Conservation (phyloP, 2,888 invertebrate species). For the Athetis lepigone region DNA sequence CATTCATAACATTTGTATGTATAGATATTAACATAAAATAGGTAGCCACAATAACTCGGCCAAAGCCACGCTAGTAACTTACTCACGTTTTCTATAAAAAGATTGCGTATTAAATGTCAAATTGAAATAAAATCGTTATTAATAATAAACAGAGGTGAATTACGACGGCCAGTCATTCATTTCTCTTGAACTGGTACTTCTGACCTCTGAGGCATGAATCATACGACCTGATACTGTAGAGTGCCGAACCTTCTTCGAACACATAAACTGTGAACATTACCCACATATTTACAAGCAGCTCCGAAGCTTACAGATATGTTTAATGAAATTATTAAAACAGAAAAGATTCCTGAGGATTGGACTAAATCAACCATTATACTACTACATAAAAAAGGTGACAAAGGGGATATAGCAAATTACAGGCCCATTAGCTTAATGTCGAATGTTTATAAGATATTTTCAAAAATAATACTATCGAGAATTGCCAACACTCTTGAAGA, state of each 20-base stretch:
- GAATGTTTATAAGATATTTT: no score
- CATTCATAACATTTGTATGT: no score
- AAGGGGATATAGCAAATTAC: no score
- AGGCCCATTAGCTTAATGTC: no score
- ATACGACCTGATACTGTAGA: conserved; percentile 75
- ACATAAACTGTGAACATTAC: conserved; percentile 36
- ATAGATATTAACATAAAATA: no score
- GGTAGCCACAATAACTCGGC: conserved; percentile 8
- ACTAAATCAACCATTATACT: no score
- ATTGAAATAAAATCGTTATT: conserved; percentile 58
- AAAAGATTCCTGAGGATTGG: no score
- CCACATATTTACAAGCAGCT: conserved; percentile 28
- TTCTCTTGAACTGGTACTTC: conserved; percentile 80
- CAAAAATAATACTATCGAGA: no score
- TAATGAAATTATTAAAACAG: no score
- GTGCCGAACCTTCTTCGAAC: conserved; percentile 61
- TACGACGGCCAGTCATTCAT: conserved; percentile 68
- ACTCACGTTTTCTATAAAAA: conserved; percentile 50
- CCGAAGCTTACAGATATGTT: no score
- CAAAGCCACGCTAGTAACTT: conserved; percentile 38
- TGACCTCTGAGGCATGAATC: conserved; percentile 83
- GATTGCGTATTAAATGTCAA: conserved; percentile 38
- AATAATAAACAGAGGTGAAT: conserved; percentile 63
- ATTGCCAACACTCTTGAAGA: no score
- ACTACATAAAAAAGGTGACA: no score